Evolutionary conservation across 2,888 invertebrate species (phyloP), one percentile per base, ranked within the genome.

Genomic region (Pterostichus madidus): DNA sequence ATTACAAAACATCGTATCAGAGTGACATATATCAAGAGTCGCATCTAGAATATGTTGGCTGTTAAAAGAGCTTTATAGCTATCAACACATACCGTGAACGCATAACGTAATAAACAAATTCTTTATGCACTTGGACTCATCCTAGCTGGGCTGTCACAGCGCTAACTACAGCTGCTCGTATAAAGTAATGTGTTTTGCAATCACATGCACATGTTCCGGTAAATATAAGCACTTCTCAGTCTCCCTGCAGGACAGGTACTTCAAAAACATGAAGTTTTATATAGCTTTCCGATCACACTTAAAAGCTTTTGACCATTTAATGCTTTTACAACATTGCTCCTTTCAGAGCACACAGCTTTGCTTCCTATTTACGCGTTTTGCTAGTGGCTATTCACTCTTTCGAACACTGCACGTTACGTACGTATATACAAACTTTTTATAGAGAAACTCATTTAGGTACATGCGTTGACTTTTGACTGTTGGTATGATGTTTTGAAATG

Each of bases 261-360:
- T 77, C 56, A 77, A 77, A 71, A 77, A 77, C 77, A 80, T 52
- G 53, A 71, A 80, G 71, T 80, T 80, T 64, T 80, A 68, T 71
- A 80, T 71, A 80, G 80, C 68, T 71, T 80, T 71, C 80, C 71
- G 80, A 80, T 80, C 80, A 80, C 64, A 80, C 80, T 80, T 80
- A 71, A 71, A 80, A 80, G 80, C 80, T 68, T 59, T 80, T 32
- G 52, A 80, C 15, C 71, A 53, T 80, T 80, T 80, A 80, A 80
- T 68, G 80, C 71, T 80, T 80, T 80, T 80, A 80, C 64, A 71
- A 71, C 80, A 71, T 68, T 71, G 52, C 68, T 35, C 53, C 17
- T 80, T 80, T 80, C 52, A 80, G 39, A 32, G 52, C 80, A 35
- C 39, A 77, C 17, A 71, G 80, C 71, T 80, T 71, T 68, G 71